Evolutionary conservation across 1,140 invertebrate genomes (phyloP).

Genomic region (Trichoplusia ni): DNA sequence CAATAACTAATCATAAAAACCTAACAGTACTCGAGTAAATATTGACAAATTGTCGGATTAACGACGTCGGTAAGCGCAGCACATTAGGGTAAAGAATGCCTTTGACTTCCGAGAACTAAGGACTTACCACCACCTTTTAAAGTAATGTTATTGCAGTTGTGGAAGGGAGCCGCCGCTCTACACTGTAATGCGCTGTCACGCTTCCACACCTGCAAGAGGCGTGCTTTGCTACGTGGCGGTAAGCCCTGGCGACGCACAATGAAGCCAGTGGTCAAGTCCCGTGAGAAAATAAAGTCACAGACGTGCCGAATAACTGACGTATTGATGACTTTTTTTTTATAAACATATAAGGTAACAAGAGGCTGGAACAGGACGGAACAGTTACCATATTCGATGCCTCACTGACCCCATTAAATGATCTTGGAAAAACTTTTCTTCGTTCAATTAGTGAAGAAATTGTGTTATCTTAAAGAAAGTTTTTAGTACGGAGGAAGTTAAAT

Average conservation of each 20-base stretch:
- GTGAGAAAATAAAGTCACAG: slow-evolving; percentile 20
- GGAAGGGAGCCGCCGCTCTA: too few relatives aligned
- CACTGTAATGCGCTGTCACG: too few relatives aligned
- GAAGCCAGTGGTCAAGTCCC: too few relatives aligned
- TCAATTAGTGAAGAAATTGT: neutral
- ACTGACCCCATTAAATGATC: neutral
- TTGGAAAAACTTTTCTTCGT: slow-evolving; percentile 5
- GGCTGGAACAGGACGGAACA: too few relatives aligned
- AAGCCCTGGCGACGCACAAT: too few relatives aligned
- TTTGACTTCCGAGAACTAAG: slow-evolving; percentile 29
- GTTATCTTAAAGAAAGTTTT: too few relatives aligned
- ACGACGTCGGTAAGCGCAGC: slow-evolving; percentile 6
- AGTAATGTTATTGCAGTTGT: too few relatives aligned
- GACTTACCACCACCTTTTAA: too few relatives aligned
- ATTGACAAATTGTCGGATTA: slow-evolving; percentile 21
- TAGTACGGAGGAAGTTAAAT: too few relatives aligned
- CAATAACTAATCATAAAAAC: neutral
- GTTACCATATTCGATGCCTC: neutral
- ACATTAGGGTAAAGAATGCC: slow-evolving; percentile 15
- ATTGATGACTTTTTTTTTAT: slow-evolving; percentile 8
- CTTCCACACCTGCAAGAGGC: too few relatives aligned
- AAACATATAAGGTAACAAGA: neutral
- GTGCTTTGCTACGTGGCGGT: too few relatives aligned
- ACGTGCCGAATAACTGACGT: slow-evolving; percentile 5
- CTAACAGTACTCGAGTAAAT: neutral